Evolutionary conservation across 2,888 invertebrate genomes (phyloP).

Genomic region (Prionchulus punctatus): DNA sequence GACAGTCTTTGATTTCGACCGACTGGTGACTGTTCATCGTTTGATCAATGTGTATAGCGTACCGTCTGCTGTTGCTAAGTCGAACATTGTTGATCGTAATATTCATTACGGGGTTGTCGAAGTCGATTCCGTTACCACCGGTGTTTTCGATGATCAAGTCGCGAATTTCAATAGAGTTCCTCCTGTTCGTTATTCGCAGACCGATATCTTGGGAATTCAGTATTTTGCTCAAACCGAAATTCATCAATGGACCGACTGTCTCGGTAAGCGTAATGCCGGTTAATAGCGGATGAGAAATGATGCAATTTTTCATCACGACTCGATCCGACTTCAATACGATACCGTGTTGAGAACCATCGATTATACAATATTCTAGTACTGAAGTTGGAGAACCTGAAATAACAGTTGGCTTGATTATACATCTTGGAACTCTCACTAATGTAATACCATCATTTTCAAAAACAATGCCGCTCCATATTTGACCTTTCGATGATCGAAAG

Average conservation of each 20-base stretch:
- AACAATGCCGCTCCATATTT: constrained; percentile 6
- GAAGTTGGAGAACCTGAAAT: background rate
- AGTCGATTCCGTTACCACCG: constrained; percentile 1
- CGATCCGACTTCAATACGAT: constrained; percentile 6
- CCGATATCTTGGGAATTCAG: background rate
- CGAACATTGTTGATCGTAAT: background rate
- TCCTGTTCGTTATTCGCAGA: background rate
- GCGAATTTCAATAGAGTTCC: background rate
- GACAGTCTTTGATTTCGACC: background rate
- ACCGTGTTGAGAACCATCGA: constrained; percentile 1
- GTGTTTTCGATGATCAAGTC: background rate
- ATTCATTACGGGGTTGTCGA: background rate
- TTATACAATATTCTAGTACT: background rate
- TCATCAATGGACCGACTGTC: background rate
- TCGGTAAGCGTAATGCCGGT: background rate
- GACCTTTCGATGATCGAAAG: background rate
- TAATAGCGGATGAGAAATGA: background rate
- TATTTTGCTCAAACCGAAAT: constrained; percentile 4
- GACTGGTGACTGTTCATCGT: background rate
- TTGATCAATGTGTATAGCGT: background rate
- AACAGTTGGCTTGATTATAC: background rate
- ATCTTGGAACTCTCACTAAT: background rate
- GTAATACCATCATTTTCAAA: constrained; percentile 3
- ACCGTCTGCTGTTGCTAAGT: background rate
- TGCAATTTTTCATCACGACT: background rate